Evolutionary conservation across 2,797 vertebrate genomes (phyloP).

Genomic region (Neoniphon sammara): DNA sequence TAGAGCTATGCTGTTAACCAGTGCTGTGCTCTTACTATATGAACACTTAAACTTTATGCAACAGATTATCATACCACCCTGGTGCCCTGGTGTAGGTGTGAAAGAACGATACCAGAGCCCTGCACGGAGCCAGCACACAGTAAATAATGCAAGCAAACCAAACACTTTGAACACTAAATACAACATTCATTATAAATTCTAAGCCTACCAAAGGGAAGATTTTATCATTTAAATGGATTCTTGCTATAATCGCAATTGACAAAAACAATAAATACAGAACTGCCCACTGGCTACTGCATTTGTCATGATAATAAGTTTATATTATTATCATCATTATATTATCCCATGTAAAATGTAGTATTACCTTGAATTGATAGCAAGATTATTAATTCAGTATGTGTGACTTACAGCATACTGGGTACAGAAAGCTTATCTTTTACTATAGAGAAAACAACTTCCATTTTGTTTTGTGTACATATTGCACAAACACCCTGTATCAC

Average conservation of each 20-base stretch:
- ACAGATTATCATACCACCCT: too few species aligned
- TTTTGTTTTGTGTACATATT: not conserved
- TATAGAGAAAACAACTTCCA: not conserved
- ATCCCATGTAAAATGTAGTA: constrained; percentile 13
- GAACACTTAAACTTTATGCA: too few species aligned
- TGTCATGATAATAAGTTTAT: constrained; percentile 29
- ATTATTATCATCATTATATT: constrained; percentile 3
- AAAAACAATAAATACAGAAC: constrained; percentile 24
- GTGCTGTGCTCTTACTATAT: not conserved
- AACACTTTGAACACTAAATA: constrained; percentile 29
- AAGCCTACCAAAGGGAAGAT: constrained; percentile 9
- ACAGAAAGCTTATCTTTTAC: constrained; percentile 9
- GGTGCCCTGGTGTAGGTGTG: not conserved
- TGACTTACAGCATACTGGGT: not conserved
- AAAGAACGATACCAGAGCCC: constrained; percentile 29
- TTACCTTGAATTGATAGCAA: not conserved
- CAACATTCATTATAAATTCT: constrained; percentile 29
- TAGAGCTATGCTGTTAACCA: not conserved
- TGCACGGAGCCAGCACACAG: constrained; percentile 2
- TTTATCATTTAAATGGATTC: constrained; percentile 45
- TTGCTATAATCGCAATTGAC: constrained; percentile 32
- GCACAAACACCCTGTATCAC: not conserved
- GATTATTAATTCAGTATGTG: not conserved
- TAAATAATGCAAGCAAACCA: constrained; percentile 43
- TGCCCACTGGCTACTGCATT: constrained; percentile 14